Evolutionary conservation across 2,888 invertebrate species (phyloP), one percentile per base, ranked within the genome.

Genomic region (Taphrorychus bicolor): DNA sequence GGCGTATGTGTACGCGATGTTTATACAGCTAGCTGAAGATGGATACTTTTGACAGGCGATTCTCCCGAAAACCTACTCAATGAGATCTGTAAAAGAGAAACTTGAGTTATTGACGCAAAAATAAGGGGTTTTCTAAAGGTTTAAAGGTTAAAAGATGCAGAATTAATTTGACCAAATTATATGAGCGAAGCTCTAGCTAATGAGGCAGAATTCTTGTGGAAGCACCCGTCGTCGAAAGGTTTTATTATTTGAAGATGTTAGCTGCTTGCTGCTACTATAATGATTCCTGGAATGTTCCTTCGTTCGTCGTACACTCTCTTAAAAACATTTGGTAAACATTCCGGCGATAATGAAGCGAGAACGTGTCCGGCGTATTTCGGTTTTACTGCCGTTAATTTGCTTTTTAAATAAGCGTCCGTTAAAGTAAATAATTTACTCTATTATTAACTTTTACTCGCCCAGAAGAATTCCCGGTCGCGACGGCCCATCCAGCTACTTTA

Each of bases 191-290:
- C n/a, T n/a, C n/a, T n/a, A 3, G 32, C 32, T 3, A 32, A 3
- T 9, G 11, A 32, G 32, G 3, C 32, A 32, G 32, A 45, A 16
- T 17, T 45, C 14, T 45, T 45, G 2, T 14, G 14, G 45, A 45
- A 45, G 45, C 2, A 45, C 32, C 32, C 32, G 32, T 48, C 16
- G 16, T 48, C 16, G 16, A 56, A 48, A 48, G 11, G 56, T 56
- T 56, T 61, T 54, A n/a, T n/a, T n/a, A 62, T 62, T 56, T 56
- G 62, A 56, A 62, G 19, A 62, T 24, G 62, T 48, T 53, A 53
- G 62, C 62, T 56, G n/a, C n/a, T n/a, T n/a, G n/a, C n/a, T n/a
- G n/a, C n/a, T n/a, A 57, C 63, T 57, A 40, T 56, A 61, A 62
- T 49, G 63, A 63, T 63, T 63, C 63, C 32, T 5, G 40, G 62